Conservation (phyloP, 2,113 vertebrate species). For the Brachionichthys hirsutus region DNA sequence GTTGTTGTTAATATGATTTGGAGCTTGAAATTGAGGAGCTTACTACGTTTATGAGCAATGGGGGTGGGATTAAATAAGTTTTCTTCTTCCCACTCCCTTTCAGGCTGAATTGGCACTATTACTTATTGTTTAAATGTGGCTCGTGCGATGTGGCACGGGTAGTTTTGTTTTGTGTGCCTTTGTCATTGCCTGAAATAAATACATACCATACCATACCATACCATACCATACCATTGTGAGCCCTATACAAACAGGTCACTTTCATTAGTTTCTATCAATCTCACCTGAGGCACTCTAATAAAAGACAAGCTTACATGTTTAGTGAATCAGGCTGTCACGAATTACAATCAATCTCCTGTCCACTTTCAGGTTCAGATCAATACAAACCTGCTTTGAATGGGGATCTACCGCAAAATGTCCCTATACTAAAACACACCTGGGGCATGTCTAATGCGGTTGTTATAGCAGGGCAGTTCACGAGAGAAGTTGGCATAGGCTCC, state of each 20-base stretch:
- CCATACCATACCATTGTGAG: no score
- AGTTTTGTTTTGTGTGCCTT: no score
- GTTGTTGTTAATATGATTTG: no score
- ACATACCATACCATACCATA: no score
- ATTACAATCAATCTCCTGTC: slow-evolving; percentile 47
- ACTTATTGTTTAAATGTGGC: no score
- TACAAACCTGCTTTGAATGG: slow-evolving; percentile 55
- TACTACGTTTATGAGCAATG: no score
- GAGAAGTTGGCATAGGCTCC: background rate
- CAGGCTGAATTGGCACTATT: no score
- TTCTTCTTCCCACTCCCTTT: no score
- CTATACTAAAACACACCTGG: slow-evolving; percentile 33
- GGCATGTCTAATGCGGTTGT: slow-evolving; percentile 13
- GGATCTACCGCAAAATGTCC: slow-evolving; percentile 43
- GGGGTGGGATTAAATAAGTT: no score
- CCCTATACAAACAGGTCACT: slow-evolving; percentile 19
- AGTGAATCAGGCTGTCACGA: slow-evolving; percentile 45
- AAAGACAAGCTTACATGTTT: slow-evolving; percentile 36
- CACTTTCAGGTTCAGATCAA: slow-evolving; percentile 45
- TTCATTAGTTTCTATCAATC: slow-evolving; percentile 34
- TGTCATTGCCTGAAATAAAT: no score
- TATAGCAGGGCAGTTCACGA: background rate
- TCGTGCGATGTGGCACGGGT: no score
- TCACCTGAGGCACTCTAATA: slow-evolving; percentile 35
- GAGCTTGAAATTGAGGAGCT: no score